phyloP scores from a whole-genome alignment of 2,888 invertebrate species.

The Ornithoptera priamus region DNA sequence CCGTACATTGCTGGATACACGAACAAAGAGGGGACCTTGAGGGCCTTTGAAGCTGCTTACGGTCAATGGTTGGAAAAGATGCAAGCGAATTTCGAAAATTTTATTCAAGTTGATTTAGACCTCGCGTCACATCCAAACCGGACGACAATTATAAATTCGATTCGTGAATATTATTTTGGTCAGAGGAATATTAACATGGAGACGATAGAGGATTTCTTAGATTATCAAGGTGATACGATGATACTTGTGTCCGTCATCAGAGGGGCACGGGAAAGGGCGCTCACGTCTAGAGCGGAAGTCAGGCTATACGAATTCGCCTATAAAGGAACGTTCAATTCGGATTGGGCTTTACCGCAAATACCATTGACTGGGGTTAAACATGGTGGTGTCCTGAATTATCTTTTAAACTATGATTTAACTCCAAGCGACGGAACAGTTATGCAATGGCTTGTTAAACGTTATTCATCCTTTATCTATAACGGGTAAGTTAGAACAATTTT shows the following conservation, averaged over 20 bases:
- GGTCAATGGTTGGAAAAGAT: conserved; percentile 54
- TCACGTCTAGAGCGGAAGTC: conserved; percentile 49
- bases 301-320: conserved; percentile 60
- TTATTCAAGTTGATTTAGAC: conserved; percentile 59
- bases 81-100: conserved; percentile 59
- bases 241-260: conserved; percentile 56
- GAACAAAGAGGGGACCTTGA: conserved; percentile 62
- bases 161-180: conserved; percentile 58
- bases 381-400: conserved; percentile 59
- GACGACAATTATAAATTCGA: conserved; percentile 41
- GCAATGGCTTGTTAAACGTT: conserved; percentile 45
- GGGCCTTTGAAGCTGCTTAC: conserved; percentile 51
- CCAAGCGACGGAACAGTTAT: conserved; percentile 43
- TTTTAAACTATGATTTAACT: conserved; percentile 57
- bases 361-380: conserved; percentile 59
- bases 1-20: conserved; percentile 63
- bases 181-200: conserved; percentile 47
- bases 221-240: conserved; percentile 63
- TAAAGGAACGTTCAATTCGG: conserved; percentile 53
- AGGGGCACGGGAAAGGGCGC: conserved; percentile 55
- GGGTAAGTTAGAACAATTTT: conserved; percentile 50
- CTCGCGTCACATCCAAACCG: conserved; percentile 41
- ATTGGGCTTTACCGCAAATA: conserved; percentile 56
- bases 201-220: conserved; percentile 60
- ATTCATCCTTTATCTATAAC: conserved; percentile 51